These are phyloP conservation scores for Chrysopilus asiliformis DNA, from an alignment of 2,888 invertebrate genomes.

Conservation along the genomic window DNA sequence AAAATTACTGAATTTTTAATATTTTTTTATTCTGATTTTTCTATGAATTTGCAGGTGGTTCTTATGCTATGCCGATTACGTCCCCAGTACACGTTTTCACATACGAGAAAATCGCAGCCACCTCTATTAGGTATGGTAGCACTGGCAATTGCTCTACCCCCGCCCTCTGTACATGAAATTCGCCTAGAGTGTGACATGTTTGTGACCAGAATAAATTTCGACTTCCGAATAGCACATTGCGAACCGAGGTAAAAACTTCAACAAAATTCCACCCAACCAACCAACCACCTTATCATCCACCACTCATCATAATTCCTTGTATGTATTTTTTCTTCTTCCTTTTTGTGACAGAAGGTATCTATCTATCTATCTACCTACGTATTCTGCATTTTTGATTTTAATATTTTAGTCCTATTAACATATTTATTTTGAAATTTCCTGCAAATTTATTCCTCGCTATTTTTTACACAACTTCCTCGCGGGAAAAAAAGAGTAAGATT, in stretches of 20 bases:
- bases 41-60: conserved; percentile 59
- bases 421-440: no score
- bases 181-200: conserved; percentile 92
- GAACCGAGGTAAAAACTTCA: conserved; percentile 64
- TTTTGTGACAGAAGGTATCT: neutral
- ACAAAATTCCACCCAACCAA: no score
- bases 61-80: conserved; percentile 81
- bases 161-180: conserved; percentile 94
- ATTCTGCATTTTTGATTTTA: conserved; percentile 9
- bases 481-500: no score
- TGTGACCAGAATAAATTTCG: conserved; percentile 89
- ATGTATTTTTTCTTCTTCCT: conserved; percentile 3
- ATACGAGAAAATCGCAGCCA: conserved; percentile 75
- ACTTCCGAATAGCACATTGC: conserved; percentile 93
- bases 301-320: no score
- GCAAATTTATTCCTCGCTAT: neutral
- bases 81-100: conserved; percentile 86
- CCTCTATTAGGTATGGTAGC: conserved; percentile 88
- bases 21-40: neutral
- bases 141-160: conserved; percentile 88
- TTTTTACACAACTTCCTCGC: no score
- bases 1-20: neutral
- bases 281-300: no score
- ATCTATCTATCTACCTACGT: conserved; percentile 6
- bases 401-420: conserved; percentile 13